phyloP scores from a whole-genome alignment of 2,888 invertebrate genomes.

The Melanophora roralis region DNA sequence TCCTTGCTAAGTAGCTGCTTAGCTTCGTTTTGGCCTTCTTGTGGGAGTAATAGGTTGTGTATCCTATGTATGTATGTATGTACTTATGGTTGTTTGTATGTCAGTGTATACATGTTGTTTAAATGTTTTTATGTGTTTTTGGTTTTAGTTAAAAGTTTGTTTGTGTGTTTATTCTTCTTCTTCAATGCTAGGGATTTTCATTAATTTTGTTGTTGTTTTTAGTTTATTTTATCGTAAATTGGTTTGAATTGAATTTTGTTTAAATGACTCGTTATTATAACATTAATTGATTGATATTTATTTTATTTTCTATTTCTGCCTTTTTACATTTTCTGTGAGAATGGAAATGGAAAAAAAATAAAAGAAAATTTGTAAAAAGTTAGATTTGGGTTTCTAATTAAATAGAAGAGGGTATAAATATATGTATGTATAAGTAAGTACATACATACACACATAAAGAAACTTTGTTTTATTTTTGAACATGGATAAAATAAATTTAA shows the following conservation, averaged over 20 bases:
- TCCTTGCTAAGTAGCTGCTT: not conserved
- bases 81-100: not conserved
- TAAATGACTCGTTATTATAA: slow-evolving; percentile 58
- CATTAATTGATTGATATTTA: slow-evolving; percentile 47
- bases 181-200: slow-evolving; percentile 44
- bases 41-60: slow-evolving; percentile 18
- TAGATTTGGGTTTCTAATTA: too few relatives aligned
- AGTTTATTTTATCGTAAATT: slow-evolving; percentile 51
- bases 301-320: slow-evolving; percentile 15
- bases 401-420: too few relatives aligned
- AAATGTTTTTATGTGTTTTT: slow-evolving; percentile 36
- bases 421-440: too few relatives aligned
- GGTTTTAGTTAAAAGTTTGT: slow-evolving; percentile 38
- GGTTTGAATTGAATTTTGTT: slow-evolving; percentile 62
- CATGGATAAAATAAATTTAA: too few relatives aligned
- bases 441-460: too few relatives aligned
- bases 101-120: not conserved
- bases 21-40: not conserved
- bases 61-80: not conserved
- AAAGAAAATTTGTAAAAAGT: too few relatives aligned
- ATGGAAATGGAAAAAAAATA: too few relatives aligned
- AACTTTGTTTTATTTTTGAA: too few relatives aligned
- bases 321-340: not conserved
- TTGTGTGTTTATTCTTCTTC: not conserved
- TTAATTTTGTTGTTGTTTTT: slow-evolving; percentile 38